These are phyloP conservation scores for Gadus macrocephalus DNA, from an alignment of 2,113 vertebrate species.

Conservation along the genomic window DNA sequence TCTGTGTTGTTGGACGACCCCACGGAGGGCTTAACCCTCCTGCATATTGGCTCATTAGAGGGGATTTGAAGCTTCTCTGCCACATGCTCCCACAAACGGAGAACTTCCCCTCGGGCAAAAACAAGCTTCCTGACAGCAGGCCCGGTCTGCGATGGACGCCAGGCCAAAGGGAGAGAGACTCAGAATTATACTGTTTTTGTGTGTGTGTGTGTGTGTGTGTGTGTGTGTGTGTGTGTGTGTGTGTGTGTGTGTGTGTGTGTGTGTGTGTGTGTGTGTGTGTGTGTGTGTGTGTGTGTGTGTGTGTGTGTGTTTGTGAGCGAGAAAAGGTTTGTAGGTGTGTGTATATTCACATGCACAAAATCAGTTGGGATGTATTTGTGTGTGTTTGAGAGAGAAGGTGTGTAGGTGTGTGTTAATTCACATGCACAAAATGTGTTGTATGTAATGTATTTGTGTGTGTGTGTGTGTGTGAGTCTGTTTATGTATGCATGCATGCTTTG, in stretches of 20 bases:
- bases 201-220: slow-evolving; percentile 27
- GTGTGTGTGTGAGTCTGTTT: not conserved
- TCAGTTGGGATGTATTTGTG: not conserved
- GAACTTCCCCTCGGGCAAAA: slow-evolving; percentile 65
- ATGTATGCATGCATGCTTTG: not conserved
- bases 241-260: slow-evolving; percentile 26
- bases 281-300: slow-evolving; percentile 16
- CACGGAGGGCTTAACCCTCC: slow-evolving; percentile 64
- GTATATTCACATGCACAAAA: slow-evolving; percentile 6
- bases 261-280: slow-evolving; percentile 10
- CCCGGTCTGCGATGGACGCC: slow-evolving; percentile 61
- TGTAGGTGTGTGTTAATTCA: not conserved
- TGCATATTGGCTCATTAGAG: slow-evolving; percentile 73
- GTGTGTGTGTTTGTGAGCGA: slow-evolving; percentile 36
- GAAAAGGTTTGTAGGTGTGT: slow-evolving; percentile 16
- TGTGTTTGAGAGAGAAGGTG: not conserved
- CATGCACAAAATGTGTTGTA: too few relatives aligned
- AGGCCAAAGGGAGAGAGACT: slow-evolving; percentile 58
- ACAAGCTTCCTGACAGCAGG: slow-evolving; percentile 70
- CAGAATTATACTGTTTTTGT: slow-evolving; percentile 39
- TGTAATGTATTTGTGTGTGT: not conserved
- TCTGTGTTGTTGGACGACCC: slow-evolving; percentile 50
- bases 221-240: slow-evolving; percentile 29
- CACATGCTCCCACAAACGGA: slow-evolving; percentile 73
- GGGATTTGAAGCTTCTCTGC: slow-evolving; percentile 67